Conservation (phyloP, 2,797 vertebrate genomes). For the Poliocrania exsul region DNA sequence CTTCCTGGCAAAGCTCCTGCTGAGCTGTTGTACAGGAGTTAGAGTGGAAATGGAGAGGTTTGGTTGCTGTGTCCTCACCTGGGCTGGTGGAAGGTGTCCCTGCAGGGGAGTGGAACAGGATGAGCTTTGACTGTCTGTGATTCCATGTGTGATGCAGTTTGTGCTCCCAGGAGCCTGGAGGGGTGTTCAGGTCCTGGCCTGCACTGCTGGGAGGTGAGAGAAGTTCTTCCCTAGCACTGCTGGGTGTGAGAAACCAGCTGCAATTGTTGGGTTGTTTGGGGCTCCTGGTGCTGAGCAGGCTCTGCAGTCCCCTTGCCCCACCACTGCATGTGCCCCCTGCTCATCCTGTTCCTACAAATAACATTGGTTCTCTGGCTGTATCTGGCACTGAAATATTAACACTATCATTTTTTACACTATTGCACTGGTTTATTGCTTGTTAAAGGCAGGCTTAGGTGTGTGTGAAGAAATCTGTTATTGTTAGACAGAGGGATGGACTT, state of each 20-base stretch:
- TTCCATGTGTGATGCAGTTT: background rate
- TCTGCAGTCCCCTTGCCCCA: background rate
- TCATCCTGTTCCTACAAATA: background rate
- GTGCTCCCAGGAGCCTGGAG: background rate
- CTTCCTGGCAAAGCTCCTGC: background rate
- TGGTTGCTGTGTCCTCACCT: background rate
- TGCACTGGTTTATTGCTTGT: background rate
- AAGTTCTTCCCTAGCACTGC: background rate
- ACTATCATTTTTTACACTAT: fast-evolving
- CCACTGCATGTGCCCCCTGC: background rate
- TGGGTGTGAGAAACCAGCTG: background rate
- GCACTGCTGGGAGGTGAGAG: background rate
- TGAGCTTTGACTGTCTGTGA: background rate
- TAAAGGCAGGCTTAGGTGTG: background rate
- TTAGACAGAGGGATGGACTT: background rate
- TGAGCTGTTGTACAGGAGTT: background rate
- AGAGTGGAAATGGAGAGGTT: background rate
- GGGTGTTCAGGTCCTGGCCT: background rate
- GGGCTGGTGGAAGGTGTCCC: background rate
- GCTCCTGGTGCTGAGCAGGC: background rate
- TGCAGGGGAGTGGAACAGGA: background rate
- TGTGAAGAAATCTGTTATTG: background rate
- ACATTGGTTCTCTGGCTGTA: background rate
- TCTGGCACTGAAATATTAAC: background rate
- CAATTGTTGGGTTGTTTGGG: background rate